Base-by-base conservation (phyloP, 1,140 invertebrate genomes). In the Metaphire vulgaris region DNA sequence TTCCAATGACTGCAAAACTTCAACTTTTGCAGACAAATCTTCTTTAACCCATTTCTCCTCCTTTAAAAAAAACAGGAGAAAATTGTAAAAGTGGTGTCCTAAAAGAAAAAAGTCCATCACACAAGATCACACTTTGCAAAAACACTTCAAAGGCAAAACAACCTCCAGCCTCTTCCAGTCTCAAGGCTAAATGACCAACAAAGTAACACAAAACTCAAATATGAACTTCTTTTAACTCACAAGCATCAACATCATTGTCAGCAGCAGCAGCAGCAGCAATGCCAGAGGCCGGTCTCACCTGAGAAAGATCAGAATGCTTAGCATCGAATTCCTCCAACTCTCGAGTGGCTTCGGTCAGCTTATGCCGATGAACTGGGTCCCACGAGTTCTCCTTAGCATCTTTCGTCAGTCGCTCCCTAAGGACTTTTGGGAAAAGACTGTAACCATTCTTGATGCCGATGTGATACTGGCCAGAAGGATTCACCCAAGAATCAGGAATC, bases 41-140 rank as follows among this genome's bases (percentile, higher is more conserved):
- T 99, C 96, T 84, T 95, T 95, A 32, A 89, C 85, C 6, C 94
- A 86, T 87, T 95, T 96, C 69, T 97, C 92, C 78, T 92, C 89
- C 78, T 89, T 81, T n/a, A 16, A 74, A 41, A 74, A 69, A 69
- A 29, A 77, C 28, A 72, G 34, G 64, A 69, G 67, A 26, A 12
- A 14, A 69, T 69, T 26, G 28, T 26, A 69, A 12, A 26, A 6
- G 26, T 31, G 28, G 2, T 69, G 6, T 26, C 26, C 14, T 69
- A 69, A n/a, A n/a, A n/a, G n/a, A n/a, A n/a, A n/a, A n/a, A n/a
- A n/a, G n/a, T n/a, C n/a, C n/a, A n/a, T n/a, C n/a, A n/a, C n/a
- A n/a, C n/a, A n/a, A n/a, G n/a, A n/a, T n/a, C n/a, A n/a, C n/a
- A n/a, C n/a, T n/a, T n/a, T n/a, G n/a, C n/a, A n/a, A n/a, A n/a